Base-by-base conservation (phyloP, 2,888 invertebrate species). In the Carterocephalus palaemon region DNA sequence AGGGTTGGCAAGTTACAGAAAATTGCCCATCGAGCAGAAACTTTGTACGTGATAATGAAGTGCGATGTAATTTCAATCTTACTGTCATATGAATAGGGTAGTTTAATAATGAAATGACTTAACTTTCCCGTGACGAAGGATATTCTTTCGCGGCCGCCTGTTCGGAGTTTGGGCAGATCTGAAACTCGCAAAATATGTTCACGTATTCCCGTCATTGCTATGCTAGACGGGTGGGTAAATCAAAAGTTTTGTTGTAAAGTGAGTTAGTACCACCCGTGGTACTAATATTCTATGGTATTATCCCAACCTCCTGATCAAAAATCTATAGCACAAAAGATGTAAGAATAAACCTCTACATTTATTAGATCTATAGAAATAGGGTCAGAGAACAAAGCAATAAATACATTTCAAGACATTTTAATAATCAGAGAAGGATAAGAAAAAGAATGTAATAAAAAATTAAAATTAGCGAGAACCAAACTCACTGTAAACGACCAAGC, bases 1-100 rank as follows among this genome's bases (percentile, higher is more conserved):
- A 70, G 70, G 70, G 75, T 69, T 77, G 69, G 67, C 67, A 61
- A 59, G 70, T 59, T 61, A 69, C 64, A 54, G 56, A 56, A 62
- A 66, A 64, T 68, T 64, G 59, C 57, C 52, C 59, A 54, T 51
- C 45, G 42, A 45, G 16, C n/a, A n/a, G 39, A 31, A 26, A 29
- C 16, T 37, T 43, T 17, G 17, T 22, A 28, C 7, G 20, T 13
- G 10, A 9, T 10, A 7, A 23, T 17, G 20, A 1, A 20, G 8
- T 34, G 15, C 29, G 9, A 16, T 22, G 7, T 3, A 43, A 9
- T 41, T 13, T 24, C n/a, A 33, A 6, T 5, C 28, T 15, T 42
- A 34, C 3, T 4, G 2, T 2, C 1, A 24, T 17, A 0, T 9
- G 4, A 8, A 13, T 9, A 41, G 13, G 26, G 13, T 15, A 26